Evolutionary conservation across 2,888 invertebrate species (phyloP).

Genomic region (Idaea biselata): DNA sequence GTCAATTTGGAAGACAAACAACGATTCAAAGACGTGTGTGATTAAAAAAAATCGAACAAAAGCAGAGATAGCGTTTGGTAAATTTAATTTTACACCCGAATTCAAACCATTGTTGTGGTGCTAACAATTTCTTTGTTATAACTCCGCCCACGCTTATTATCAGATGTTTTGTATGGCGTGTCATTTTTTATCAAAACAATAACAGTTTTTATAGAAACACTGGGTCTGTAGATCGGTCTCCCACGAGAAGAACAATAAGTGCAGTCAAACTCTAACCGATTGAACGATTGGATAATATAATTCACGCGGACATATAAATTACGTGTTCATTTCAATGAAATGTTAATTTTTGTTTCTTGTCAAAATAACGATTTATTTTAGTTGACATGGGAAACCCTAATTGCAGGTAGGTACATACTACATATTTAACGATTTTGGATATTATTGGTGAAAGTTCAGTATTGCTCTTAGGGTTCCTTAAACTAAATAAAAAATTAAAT

Average conservation of each 20-base stretch:
- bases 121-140: slow-evolving; percentile 75
- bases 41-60: slow-evolving; percentile 63
- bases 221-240: slow-evolving; percentile 51
- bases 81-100: slow-evolving; percentile 79
- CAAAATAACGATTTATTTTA: not conserved
- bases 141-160: slow-evolving; percentile 76
- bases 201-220: slow-evolving; percentile 55
- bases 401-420: too few relatives aligned
- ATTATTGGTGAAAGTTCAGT: too few relatives aligned
- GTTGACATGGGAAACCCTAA: not conserved
- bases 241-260: slow-evolving; percentile 49
- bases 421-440: too few relatives aligned
- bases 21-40: slow-evolving; percentile 44
- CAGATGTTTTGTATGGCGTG: slow-evolving; percentile 73
- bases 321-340: slow-evolving; percentile 12
- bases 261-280: slow-evolving; percentile 51
- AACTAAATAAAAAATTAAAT: too few relatives aligned
- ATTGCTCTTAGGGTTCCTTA: too few relatives aligned
- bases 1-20: slow-evolving; percentile 63
- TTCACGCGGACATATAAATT: slow-evolving; percentile 60
- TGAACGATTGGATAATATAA: slow-evolving; percentile 56
- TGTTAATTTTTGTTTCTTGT: not conserved
- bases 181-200: slow-evolving; percentile 81
- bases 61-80: slow-evolving; percentile 59
- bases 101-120: slow-evolving; percentile 72